Base-by-base conservation (phyloP, 2,888 invertebrate species). In the Parnassius apollo region DNA sequence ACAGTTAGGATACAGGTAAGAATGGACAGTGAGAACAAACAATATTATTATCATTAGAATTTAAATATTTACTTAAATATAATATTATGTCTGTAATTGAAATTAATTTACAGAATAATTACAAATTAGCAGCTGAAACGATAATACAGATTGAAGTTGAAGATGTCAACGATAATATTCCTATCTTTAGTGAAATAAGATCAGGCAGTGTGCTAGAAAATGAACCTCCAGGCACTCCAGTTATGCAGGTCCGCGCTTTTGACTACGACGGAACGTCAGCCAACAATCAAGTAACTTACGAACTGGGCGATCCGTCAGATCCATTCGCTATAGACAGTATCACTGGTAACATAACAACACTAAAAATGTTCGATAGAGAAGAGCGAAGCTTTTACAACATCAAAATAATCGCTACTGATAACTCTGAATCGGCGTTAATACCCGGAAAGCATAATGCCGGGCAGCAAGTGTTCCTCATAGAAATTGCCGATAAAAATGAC, bases 401-500 rank as follows among this genome's bases (percentile, higher is more conserved):
- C 4, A 97, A 96, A 79, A 96, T 98, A 4, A 95, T 96, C 73
- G 99, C 98, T 0, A 95, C 94, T 25, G 99, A 99, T 81, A 97
- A 97, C 78, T 96, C 96, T 0, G 96, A 96, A 2, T 98, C 98
- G 11, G 96, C 96, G 44, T 83, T 96, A 49, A 88, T 86, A 67
- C 88, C 89, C 45, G 92, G 91, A 0, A 90, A 95, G 75, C 97
- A 95, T 59, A 98, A 98, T 83, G 93, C 89, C 80, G 94, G 94
- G 2, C 94, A 95, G 72, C 97, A 97, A 85, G 95, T 95, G 59
- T 97, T 98, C 78, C 94, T 96, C 70, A 97, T 99, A 74, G 96
- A 95, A 77, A 98, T 99, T 52, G 97, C 97, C 25, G 99, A 99
- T 86, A 97, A 97, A 80, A 99, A 99, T 83, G 99, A 99, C 84